Base-by-base conservation (phyloP, 1,140 invertebrate species). In the Glossosoma conforme region DNA sequence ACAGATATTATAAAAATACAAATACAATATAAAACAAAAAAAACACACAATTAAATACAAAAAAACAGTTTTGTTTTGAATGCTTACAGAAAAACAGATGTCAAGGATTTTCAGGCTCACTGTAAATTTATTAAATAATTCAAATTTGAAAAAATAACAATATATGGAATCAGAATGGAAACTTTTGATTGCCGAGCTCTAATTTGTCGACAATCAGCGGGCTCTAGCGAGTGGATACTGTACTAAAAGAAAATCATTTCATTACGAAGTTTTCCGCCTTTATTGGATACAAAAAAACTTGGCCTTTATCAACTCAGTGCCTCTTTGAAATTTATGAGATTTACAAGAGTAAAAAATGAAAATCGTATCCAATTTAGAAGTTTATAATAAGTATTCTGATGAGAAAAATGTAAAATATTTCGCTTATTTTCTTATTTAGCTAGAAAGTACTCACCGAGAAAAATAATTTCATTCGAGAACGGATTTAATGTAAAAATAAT, bases 241-340 rank as follows among this genome's bases (percentile, higher is more conserved):
- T 45, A 43, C 43, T 15, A 44, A 48, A 41, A 19, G n/a, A 54
- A 41, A 51, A 40, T 48, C 21, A 44, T 47, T 48, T 43, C 40
- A 49, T 44, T 48, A 54, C 20, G 38, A 37, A 56, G 42, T 52
- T 56, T 51, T 22, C 37, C 40, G 49, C 48, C 45, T 52, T 56
- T 51, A 56, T 52, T 52, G 44, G 44, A 53, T 53, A 56, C 50
- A 52, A 56, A 44, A 40, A 41, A 51, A 56, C 46, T 20, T 52
- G 47, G 25, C 52, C 32, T 46, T 56, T 50, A 48, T 56, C 54
- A 48, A 56, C 32, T 52, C 49, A 48, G 44, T 56, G 38, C 54
- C 45, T 38, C 49, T 46, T 56, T 40, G 46, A 52, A 56, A 52
- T 46, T 56, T 47, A 56, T 56, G 49, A 52, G 48, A 56, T 56